Evolutionary conservation across 2,888 invertebrate genomes (phyloP).

Genomic region (Spodoptera exigua): DNA sequence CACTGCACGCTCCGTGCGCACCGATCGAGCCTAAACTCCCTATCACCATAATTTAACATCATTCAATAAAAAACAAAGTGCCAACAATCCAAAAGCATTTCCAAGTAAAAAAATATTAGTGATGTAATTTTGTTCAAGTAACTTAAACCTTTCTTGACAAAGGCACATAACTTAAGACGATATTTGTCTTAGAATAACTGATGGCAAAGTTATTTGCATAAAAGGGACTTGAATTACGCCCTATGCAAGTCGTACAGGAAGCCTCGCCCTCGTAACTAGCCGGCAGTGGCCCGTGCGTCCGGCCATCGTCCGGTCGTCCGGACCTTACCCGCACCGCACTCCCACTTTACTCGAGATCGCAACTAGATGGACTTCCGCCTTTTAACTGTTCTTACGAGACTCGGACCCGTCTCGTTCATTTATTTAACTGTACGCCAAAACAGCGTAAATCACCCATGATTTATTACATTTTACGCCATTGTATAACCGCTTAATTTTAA

Average conservation of each 20-base stretch:
- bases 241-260: conserved; percentile 72
- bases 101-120: too few relatives aligned
- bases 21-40: conserved; percentile 57
- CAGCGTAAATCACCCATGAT: conserved; percentile 57
- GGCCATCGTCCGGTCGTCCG: conserved; percentile 59
- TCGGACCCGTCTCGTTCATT: conserved; percentile 55
- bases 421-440: conserved; percentile 51
- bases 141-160: conserved; percentile 10
- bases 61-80: conserved; percentile 19
- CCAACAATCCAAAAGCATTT: background rate
- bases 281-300: conserved; percentile 79
- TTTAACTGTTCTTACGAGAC: conserved; percentile 74
- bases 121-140: too few relatives aligned
- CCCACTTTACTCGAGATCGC: conserved; percentile 65
- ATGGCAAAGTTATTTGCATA: conserved; percentile 62
- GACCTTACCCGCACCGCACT: conserved; percentile 61
- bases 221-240: conserved; percentile 60
- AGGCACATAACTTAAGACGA: conserved; percentile 37
- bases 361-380: conserved; percentile 86
- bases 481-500: conserved; percentile 36
- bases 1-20: conserved; percentile 65
- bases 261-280: conserved; percentile 72
- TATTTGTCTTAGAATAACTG: conserved; percentile 46
- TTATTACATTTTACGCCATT: conserved; percentile 53
- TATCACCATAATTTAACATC: conserved; percentile 50